Evolutionary conservation across 1,140 invertebrate genomes (phyloP), one percentile per base, ranked within the genome.

Genomic region (Lepidotrigona ventralis): DNA sequence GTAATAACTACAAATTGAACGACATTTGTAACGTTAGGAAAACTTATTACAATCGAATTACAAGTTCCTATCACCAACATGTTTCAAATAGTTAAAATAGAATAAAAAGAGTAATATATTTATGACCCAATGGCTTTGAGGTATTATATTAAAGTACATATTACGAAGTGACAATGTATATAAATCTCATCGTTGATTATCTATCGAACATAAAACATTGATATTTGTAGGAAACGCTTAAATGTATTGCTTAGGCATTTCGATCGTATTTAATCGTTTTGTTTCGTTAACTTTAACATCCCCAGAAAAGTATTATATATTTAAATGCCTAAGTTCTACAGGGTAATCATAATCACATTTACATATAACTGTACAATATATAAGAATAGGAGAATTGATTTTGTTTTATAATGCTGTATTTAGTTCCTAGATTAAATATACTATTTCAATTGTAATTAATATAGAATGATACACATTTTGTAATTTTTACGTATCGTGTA

Each of bases 401-500:
- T 87, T 76, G 76, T 85, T 79, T 85, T 71, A 58, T 81, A 46
- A 73, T 88, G 78, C 54, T 64, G 79, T 88, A 85, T 64, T 87
- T 70, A 87, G 86, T 87, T 87, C 68, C 71, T 85, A 85, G 75
- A 21, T 75, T 80, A 87, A 72, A 87, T 11, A 60, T 60, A 60
- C 84, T 68, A 17, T 39, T 82, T 82, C 56, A 81, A 87, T 79
- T 87, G 86, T 83, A 82, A 85, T 76, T 79, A 68, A 88, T 70
- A 69, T 72, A 73, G 72, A 76, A 82, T 21, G 60, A 82, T 72
- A 73, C 86, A 58, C 54, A 76, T 87, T 87, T 88, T 87, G 75
- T 88, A 88, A 88, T 58, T 85, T 87, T 87, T 85, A 87, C 68
- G 79, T 87, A 68, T 54, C 53, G 69, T 78, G 54, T 29, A 46